Percentiles rank a stretch among this genome's conserved stretches.
These are phyloP conservation scores for Tiliacea citrago DNA, from an alignment of 2,888 invertebrate species.

Conservation along the genomic window DNA sequence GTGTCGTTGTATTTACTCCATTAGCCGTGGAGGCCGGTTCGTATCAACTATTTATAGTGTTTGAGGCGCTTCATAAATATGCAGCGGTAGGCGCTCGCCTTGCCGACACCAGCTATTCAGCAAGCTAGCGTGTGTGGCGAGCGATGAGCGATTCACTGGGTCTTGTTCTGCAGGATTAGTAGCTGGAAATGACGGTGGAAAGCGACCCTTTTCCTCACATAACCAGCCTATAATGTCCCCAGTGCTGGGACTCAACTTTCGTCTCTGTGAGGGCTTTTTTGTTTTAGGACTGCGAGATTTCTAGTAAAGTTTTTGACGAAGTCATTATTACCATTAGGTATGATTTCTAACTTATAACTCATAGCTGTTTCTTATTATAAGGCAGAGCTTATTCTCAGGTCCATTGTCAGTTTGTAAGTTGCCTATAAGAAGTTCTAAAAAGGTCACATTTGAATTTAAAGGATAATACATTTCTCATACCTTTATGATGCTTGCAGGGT, in stretches of 20 bases:
- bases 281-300: too few species aligned
- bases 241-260: not conserved
- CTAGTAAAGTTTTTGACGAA: too few species aligned
- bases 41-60: conserved; percentile 91
- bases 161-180: not conserved
- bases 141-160: conserved; percentile 61
- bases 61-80: conserved; percentile 91
- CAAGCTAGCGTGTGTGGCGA: conserved; percentile 67
- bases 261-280: too few species aligned
- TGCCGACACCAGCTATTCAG: conserved; percentile 90
- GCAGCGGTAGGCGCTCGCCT: conserved; percentile 90
- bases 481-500: too few species aligned
- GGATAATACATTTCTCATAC: too few species aligned
- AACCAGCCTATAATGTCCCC: not conserved
- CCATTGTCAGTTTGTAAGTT: too few species aligned
- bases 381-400: not conserved
- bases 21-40: conserved; percentile 85
- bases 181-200: not conserved
- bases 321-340: too few species aligned
- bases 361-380: too few species aligned
- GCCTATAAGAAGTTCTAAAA: too few species aligned
- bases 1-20: conserved; percentile 88
- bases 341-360: too few species aligned
- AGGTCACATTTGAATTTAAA: too few species aligned
- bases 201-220: not conserved